Evolutionary conservation across 2,888 invertebrate genomes (phyloP), one percentile per base, ranked within the genome.

Genomic region (Melanophora roralis): DNA sequence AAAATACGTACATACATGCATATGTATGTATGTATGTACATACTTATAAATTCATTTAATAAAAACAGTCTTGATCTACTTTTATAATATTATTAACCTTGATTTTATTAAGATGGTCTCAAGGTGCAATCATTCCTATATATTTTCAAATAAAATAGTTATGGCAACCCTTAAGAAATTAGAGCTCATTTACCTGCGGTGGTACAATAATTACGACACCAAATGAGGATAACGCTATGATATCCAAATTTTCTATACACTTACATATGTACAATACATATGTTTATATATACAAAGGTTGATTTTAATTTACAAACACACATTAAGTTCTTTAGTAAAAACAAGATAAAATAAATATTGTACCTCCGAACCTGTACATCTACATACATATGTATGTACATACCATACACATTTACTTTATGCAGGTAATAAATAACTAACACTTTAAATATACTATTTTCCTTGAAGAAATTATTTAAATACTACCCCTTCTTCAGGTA

Each of bases 181-280:
- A 64, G 57, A 36, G 47, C 64, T 73, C 55, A 57, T 65, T 73
- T 65, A 73, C 55, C 64, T 65, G 64, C 73, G 64, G 57, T 38
- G 64, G 57, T 14, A 65, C 64, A 65, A 73, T 57, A 73, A 64
- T 65, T 73, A 73, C 65, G 57, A 45, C 34, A 45, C 51, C 38
- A 38, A 51, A 36, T 12, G 19, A 34, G n/a, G 16, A 38, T 19
- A n/a, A 38, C 36, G 38, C 2, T 40, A 16, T 59, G 7, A 12
- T 23, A 7, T 23, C 38, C 16, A 68, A 68, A 57, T 45, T 36
- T 16, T 14, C n/a, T n/a, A n/a, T n/a, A n/a, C n/a, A n/a, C n/a
- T n/a, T n/a, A n/a, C n/a, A n/a, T n/a, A n/a, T n/a, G n/a, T n/a
- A n/a, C n/a, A n/a, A n/a, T n/a, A n/a, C n/a, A n/a, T n/a, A n/a